A percentile compares a stretch with the other conserved stretches of the same genome.
phyloP scores from a whole-genome alignment of 2,888 invertebrate genomes.

The Adineta ricciae region DNA sequence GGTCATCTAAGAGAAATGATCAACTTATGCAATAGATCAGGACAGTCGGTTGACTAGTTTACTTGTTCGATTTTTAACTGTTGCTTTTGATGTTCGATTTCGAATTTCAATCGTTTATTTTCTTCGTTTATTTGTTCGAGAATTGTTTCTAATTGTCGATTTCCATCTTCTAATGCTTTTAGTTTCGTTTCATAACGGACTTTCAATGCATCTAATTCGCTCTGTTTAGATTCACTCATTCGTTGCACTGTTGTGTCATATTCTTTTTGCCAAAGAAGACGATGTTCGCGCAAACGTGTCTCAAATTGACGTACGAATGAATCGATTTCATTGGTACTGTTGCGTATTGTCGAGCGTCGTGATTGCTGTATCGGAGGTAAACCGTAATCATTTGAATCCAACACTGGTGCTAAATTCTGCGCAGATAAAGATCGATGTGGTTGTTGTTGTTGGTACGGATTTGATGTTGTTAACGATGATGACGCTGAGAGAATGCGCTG shows the following conservation, averaged over 20 bases:
- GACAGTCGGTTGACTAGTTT: too few species aligned
- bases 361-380: background rate
- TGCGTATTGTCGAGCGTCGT: background rate
- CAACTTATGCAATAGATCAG: too few species aligned
- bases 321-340: background rate
- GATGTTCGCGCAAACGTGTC: background rate
- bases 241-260: background rate
- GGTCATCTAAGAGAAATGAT: background rate
- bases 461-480: background rate
- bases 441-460: background rate
- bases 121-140: background rate
- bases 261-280: constrained; percentile 20
- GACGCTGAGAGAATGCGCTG: background rate
- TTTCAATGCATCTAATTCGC: background rate
- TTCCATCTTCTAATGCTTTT: background rate
- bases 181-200: background rate
- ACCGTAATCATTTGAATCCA: background rate
- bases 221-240: background rate
- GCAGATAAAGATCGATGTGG: background rate
- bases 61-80: background rate
- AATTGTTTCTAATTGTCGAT: background rate
- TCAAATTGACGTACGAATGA: constrained; percentile 11
- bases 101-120: constrained; percentile 8
- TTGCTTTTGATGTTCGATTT: background rate
- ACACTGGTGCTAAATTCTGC: background rate